Evolutionary conservation across 2,888 invertebrate species (phyloP).

Genomic region (Oscheius onirici): DNA sequence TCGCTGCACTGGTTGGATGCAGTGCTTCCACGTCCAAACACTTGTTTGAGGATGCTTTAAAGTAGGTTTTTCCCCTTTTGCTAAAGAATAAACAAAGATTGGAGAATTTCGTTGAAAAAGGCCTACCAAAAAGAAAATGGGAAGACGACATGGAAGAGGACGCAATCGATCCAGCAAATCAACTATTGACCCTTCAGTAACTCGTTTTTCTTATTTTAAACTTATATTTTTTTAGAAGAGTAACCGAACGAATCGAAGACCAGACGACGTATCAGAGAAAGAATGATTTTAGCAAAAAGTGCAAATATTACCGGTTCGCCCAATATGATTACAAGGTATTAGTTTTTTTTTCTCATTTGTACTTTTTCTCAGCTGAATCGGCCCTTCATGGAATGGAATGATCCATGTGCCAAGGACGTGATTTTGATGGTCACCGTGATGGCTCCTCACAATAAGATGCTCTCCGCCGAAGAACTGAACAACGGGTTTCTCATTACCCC

Average conservation of each 20-base stretch:
- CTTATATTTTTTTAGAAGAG: constrained; percentile 6
- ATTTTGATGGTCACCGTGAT: constrained; percentile 25
- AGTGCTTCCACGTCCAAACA: background rate
- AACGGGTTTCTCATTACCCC: constrained; percentile 36
- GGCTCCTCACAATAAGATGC: constrained; percentile 29
- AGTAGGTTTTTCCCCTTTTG: background rate
- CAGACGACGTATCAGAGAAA: constrained; percentile 18
- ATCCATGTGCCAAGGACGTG: constrained; percentile 22
- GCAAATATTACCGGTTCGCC: constrained; percentile 26
- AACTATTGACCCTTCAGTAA: background rate
- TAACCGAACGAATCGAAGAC: background rate
- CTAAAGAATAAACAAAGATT: background rate
- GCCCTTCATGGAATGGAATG: constrained; percentile 8
- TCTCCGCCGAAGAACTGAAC: constrained; percentile 7
- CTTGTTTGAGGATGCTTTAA: constrained; percentile 14
- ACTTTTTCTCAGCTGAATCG: constrained; percentile 31
- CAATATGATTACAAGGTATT: constrained; percentile 11
- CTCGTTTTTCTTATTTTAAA: background rate
- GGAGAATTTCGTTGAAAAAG: constrained; percentile 10
- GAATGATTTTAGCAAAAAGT: constrained; percentile 17
- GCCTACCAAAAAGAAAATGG: background rate
- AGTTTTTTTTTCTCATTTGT: background rate
- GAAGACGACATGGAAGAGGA: constrained; percentile 14
- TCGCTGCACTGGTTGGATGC: background rate
- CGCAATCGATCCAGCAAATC: background rate